Evolutionary conservation across 2,888 invertebrate species (phyloP), one percentile per base, ranked within the genome.

Genomic region (Mellilla xanthometata): DNA sequence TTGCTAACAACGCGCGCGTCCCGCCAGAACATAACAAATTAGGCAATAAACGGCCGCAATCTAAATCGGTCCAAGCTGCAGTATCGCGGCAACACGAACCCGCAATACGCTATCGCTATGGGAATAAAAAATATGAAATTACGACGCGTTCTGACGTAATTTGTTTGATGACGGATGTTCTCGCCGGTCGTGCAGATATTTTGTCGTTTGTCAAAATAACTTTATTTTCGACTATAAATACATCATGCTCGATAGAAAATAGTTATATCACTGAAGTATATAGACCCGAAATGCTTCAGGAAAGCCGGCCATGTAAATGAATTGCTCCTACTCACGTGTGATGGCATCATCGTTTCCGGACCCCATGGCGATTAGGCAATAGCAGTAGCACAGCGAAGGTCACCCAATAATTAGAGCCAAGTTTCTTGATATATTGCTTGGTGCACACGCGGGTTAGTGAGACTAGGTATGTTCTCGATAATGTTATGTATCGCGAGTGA

Each of bases 351-450:
- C 68, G 58, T 60, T 73, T 62, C 62, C 72, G 50, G 77, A 66
- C 57, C 70, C 78, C 86, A 86, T 85, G 68, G 61, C 72, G 68
- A 60, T 72, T 60, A 19, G 65, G 63, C 66, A 61, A 64, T 55
- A n/a, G 7, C 22, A 31, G 22, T 30, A 40, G 31, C 34, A 12
- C 0, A 15, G n/a, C n/a, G 4, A 28, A 13, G 26, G 36, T 36
- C 22, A 29, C 47, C 11, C 28, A 23, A 24, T 8, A 27, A 35
- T 27, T 10, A n/a, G 27, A 22, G 3, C 4, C 6, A 19, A 1
- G 6, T 19, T n/a, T 6, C 15, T 19, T 19, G 15, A 19, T 5
- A 6, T 19, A 6, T 19, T 19, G 36, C 3, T 10, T 3, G 26
- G 27, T 24, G 4, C 24, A 24, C 36, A 27, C 36, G 10, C 7